These are phyloP conservation scores for Halcyon malimbica DNA, from an alignment of 2,113 vertebrate genomes.

Conservation along the genomic window DNA sequence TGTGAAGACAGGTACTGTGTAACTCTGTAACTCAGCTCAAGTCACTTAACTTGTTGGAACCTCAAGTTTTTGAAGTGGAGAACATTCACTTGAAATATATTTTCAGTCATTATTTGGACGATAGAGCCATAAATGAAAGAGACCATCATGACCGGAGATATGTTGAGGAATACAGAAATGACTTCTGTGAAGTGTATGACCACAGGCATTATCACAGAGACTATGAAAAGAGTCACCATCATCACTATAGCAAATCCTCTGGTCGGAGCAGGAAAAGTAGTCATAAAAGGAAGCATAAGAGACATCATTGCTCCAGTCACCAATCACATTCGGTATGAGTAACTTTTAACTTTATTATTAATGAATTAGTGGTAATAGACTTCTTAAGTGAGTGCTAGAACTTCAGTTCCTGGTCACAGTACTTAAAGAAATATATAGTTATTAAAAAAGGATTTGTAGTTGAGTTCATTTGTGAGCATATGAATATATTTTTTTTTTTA, in stretches of 20 bases:
- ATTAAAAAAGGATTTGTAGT: slow-evolving; percentile 1
- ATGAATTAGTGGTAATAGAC: slow-evolving; percentile 62
- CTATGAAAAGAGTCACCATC: slow-evolving; percentile 79
- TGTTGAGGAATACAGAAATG: slow-evolving; percentile 80
- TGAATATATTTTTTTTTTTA: slow-evolving; percentile 14
- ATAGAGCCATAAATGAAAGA: slow-evolving; percentile 80
- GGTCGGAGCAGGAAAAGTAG: slow-evolving; percentile 86
- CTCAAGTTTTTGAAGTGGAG: slow-evolving; percentile 61
- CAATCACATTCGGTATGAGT: slow-evolving; percentile 89
- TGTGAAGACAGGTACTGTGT: slow-evolving; percentile 37
- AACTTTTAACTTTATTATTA: slow-evolving; percentile 73
- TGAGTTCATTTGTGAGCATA: slow-evolving; percentile 13
- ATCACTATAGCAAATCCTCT: slow-evolving; percentile 95
- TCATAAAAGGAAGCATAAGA: slow-evolving; percentile 81
- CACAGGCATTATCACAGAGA: slow-evolving; percentile 83
- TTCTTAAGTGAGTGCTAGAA: slow-evolving; percentile 64
- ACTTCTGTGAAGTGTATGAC: slow-evolving; percentile 81
- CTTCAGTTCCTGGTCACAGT: slow-evolving; percentile 51
- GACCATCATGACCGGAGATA: slow-evolving; percentile 80
- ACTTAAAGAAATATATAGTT: slow-evolving; percentile 22
- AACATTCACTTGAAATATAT: slow-evolving; percentile 73
- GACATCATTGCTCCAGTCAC: slow-evolving; percentile 78
- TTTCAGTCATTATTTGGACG: slow-evolving; percentile 83
- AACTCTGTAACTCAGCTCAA: slow-evolving; percentile 40
- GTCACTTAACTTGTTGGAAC: slow-evolving; percentile 69